Percentiles rank a stretch among this genome's conserved stretches.
Conservation (phyloP, 2,113 vertebrate genomes). For the Chloroceryle aenea region DNA sequence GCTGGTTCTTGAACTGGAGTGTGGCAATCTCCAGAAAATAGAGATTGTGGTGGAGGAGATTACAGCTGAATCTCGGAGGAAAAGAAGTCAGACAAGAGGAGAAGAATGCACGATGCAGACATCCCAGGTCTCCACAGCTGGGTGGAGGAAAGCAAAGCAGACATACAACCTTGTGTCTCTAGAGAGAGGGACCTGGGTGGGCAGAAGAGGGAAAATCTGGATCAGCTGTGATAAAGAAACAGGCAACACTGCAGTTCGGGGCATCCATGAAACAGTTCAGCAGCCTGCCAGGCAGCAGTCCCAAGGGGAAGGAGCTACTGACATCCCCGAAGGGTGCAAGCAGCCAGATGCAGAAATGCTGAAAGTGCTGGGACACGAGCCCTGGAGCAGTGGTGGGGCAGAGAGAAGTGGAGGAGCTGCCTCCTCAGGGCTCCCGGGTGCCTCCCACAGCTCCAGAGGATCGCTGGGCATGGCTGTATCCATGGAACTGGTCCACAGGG, state of each 20-base stretch:
- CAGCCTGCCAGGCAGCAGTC: background rate
- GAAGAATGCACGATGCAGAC: accelerated
- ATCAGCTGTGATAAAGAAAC: background rate
- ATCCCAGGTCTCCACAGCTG: background rate
- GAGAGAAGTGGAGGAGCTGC: background rate
- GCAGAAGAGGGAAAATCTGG: background rate
- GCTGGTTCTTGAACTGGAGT: background rate
- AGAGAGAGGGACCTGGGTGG: background rate
- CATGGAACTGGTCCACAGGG: background rate
- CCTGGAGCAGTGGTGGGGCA: background rate
- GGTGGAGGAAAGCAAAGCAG: accelerated
- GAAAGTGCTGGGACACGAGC: accelerated
- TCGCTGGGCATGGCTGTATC: accelerated
- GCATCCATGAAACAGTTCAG: background rate
- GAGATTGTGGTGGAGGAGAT: background rate
- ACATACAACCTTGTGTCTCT: too few species aligned
- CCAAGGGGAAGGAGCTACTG: background rate
- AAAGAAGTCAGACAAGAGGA: too few species aligned
- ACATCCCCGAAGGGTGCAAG: accelerated
- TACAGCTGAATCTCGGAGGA: background rate
- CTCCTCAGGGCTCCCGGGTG: background rate
- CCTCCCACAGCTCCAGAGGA: background rate
- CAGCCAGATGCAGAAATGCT: too few species aligned
- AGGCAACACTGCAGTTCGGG: background rate
- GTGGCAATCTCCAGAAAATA: background rate